A percentile compares a stretch with the other conserved stretches of the same genome.
phyloP scores from a whole-genome alignment of 2,113 vertebrate genomes.

The Hepsetus odoe region DNA sequence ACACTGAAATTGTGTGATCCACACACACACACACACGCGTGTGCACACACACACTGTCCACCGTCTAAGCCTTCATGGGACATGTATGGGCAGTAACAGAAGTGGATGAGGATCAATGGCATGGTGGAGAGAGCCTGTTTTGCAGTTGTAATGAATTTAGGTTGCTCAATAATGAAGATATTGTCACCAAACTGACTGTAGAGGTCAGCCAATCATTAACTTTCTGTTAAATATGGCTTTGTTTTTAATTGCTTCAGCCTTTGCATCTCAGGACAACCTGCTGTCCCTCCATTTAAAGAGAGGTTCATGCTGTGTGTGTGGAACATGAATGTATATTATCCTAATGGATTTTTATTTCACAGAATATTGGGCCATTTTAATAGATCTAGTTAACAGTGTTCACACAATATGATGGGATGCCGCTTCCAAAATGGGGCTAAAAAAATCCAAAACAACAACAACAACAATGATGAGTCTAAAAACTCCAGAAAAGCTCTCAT shows the following conservation, averaged over 20 bases:
- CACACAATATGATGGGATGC: no score
- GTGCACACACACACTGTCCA: constrained; percentile 7
- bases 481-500: no score
- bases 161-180: constrained; percentile 83
- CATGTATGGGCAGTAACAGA: constrained; percentile 70
- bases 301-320: constrained; percentile 52
- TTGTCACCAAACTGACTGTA: constrained; percentile 79
- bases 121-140: constrained; percentile 73
- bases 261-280: constrained; percentile 72
- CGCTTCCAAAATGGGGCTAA: no score
- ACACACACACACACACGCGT: constrained; percentile 17
- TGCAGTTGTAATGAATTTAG: constrained; percentile 79
- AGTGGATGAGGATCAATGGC: constrained; percentile 80
- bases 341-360: no score
- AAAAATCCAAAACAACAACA: no score
- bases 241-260: constrained; percentile 83
- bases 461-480: no score
- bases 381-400: no score
- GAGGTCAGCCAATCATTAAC: constrained; percentile 82
- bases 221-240: constrained; percentile 81
- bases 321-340: no score
- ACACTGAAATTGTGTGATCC: background rate
- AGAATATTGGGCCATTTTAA: no score
- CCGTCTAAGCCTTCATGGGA: constrained; percentile 43
- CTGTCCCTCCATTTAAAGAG: constrained; percentile 71